Conservation (phyloP, 2,888 invertebrate genomes). For the Xanthia icteritia region DNA sequence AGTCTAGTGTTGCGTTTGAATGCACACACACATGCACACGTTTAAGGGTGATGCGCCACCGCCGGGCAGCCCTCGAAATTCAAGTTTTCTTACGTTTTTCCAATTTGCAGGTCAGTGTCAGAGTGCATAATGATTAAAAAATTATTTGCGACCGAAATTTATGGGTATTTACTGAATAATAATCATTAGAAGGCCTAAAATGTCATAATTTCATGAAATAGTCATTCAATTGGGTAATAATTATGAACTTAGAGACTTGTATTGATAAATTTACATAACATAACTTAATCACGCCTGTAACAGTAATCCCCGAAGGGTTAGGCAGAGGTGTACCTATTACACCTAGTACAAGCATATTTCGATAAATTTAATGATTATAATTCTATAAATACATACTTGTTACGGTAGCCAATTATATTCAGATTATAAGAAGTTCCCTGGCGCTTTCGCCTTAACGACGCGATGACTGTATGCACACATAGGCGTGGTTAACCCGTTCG, state of each 20-base stretch:
- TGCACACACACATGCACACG: slow-evolving; percentile 44
- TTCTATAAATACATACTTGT: background rate
- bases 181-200: background rate
- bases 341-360: no score
- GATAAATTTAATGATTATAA: no score
- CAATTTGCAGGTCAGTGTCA: background rate
- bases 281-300: no score
- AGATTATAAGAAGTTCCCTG: no score
- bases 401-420: no score
- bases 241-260: no score
- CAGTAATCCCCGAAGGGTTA: no score
- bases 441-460: background rate
- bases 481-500: slow-evolving; percentile 32
- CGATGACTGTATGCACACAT: slow-evolving; percentile 39
- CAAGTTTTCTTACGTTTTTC: background rate
- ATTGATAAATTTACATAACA: no score
- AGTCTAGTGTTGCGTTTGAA: slow-evolving; percentile 58
- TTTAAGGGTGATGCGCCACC: background rate
- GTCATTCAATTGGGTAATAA: background rate
- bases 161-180: background rate
- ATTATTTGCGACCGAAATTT: background rate
- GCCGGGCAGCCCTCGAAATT: background rate
- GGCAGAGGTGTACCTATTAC: no score
- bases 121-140: background rate
- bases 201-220: background rate